phyloP scores from a whole-genome alignment of 2,888 invertebrate species.

The Netelia melanura region DNA sequence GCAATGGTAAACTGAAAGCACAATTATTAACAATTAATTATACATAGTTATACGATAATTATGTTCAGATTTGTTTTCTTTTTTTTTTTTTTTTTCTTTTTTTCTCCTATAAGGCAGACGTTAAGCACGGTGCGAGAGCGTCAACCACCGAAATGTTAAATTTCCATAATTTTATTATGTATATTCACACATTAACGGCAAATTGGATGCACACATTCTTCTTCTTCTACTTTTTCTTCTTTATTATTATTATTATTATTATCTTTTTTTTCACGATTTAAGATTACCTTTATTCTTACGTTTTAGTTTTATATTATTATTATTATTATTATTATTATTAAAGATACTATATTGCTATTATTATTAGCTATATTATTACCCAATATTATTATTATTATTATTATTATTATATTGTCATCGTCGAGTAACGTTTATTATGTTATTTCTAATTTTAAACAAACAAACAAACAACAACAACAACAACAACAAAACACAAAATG shows the following conservation, averaged over 20 bases:
- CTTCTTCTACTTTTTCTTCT: conserved; percentile 64
- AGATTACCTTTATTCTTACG: conserved; percentile 76
- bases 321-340: conserved; percentile 55
- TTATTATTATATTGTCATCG: conserved; percentile 75
- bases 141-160: conserved; percentile 71
- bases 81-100: too few species aligned
- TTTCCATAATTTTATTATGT: conserved; percentile 72
- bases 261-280: conserved; percentile 75
- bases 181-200: conserved; percentile 55
- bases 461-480: not conserved
- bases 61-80: conserved; percentile 36
- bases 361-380: conserved; percentile 68
- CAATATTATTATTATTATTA: conserved; percentile 67
- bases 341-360: conserved; percentile 70
- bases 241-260: conserved; percentile 55
- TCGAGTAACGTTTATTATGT: conserved; percentile 79
- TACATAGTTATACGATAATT: conserved; percentile 45
- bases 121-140: conserved; percentile 63
- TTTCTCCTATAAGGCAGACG: conserved; percentile 25
- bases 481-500: conserved; percentile 69
- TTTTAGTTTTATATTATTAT: conserved; percentile 77
- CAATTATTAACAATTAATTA: conserved; percentile 61
- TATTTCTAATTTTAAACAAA: conserved; percentile 72
- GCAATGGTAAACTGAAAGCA: conserved; percentile 15
- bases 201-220: conserved; percentile 52